Conservation (phyloP, 2,888 invertebrate genomes). For the Orthosia cruda region DNA sequence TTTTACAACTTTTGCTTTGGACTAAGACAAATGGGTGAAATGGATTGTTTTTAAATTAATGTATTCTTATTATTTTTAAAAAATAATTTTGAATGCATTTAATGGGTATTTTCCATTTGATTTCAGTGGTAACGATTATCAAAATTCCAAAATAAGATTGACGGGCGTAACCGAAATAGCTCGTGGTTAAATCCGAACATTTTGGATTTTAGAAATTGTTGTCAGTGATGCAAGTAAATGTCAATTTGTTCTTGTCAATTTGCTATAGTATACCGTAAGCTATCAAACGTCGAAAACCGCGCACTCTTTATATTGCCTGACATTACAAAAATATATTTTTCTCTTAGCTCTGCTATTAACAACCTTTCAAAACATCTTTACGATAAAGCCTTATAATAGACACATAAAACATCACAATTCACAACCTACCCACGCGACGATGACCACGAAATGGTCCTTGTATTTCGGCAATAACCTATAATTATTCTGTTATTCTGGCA, state of each 20-base stretch:
- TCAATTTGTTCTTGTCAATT: too few relatives aligned
- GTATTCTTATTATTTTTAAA: conserved; percentile 1
- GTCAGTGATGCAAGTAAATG: too few relatives aligned
- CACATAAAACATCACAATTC: not conserved
- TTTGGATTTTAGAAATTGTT: too few relatives aligned
- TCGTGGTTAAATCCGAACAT: too few relatives aligned
- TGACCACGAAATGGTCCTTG: conserved; percentile 22
- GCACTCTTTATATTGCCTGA: not conserved
- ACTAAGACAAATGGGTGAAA: conserved; percentile 45
- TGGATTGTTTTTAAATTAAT: conserved; percentile 44
- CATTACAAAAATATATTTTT: not conserved
- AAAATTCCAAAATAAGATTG: too few relatives aligned
- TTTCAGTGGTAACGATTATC: too few relatives aligned
- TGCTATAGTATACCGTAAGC: too few relatives aligned
- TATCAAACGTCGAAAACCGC: not conserved
- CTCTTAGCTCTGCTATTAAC: not conserved
- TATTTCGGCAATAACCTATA: too few relatives aligned
- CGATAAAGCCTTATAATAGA: not conserved
- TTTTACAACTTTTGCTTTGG: conserved; percentile 43
- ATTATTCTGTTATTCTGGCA: too few relatives aligned
- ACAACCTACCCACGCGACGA: not conserved
- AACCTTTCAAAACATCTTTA: not conserved
- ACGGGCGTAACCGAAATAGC: too few relatives aligned
- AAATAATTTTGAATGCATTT: not conserved
- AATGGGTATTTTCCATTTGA: not conserved